A percentile compares a stretch with the other conserved stretches of the same genome.
Conservation (phyloP, 1,140 invertebrate species). For the Solenopsis invicta region DNA sequence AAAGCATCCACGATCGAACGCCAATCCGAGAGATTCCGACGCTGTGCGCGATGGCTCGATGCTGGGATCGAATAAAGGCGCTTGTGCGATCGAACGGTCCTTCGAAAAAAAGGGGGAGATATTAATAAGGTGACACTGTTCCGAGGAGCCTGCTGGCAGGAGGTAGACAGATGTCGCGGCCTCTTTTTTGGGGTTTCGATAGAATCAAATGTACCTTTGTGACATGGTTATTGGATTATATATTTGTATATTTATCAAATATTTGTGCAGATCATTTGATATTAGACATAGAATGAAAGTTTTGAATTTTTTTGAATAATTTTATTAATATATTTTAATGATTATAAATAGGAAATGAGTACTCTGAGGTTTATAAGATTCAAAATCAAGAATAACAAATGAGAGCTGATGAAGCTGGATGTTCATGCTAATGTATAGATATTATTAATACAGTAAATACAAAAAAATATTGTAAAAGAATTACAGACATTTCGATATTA, state of each 20-base stretch:
- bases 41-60: conserved; percentile 17
- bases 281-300: conserved; percentile 4
- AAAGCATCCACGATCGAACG: conserved; percentile 71
- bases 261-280: conserved; percentile 9
- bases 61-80: conserved; percentile 52
- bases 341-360: not conserved
- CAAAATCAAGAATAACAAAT: too few species aligned
- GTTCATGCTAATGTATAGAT: too few species aligned
- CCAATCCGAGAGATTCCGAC: conserved; percentile 65
- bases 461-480: too few species aligned
- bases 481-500: too few species aligned
- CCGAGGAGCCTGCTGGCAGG: conserved; percentile 47
- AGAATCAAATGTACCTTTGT: conserved; percentile 57
- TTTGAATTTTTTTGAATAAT: not conserved
- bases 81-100: conserved; percentile 59
- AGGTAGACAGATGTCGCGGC: conserved; percentile 72
- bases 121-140: conserved; percentile 79
- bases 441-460: too few species aligned
- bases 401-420: too few species aligned
- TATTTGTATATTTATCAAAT: conserved; percentile 24
- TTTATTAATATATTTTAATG: not conserved
- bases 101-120: conserved; percentile 72
- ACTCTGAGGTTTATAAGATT: too few species aligned
- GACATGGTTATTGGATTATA: not conserved
- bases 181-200: conserved; percentile 32